Evolutionary conservation across 1,140 invertebrate species (phyloP), one percentile per base, ranked within the genome.

Genomic region (Rhysida immarginata): DNA sequence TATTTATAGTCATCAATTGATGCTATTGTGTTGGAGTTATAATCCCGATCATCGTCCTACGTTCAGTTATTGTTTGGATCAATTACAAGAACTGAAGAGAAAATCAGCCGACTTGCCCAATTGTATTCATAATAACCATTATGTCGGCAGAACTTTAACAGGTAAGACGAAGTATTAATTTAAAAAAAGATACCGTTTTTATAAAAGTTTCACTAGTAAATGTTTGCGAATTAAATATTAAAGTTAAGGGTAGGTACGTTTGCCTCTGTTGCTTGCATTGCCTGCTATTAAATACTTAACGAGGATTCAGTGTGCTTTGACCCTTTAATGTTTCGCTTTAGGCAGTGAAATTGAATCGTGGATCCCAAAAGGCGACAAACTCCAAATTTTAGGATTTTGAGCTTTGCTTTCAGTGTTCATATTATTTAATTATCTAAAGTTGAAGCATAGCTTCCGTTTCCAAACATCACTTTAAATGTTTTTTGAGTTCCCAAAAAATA

Each of bases 1-100:
- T n/a, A n/a, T n/a, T n/a, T 73, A n/a, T 62, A 89, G 86, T 42
- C 83, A 86, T 69, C 70, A 79, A 51, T 69, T 90, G 23, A 84
- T 92, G 74, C 66, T 81, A 29, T 75, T 80, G 60, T 90, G 87
- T 69, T 92, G 87, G 87, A 78, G 75, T 60, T 83, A 81, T 58
- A 75, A 77, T 59, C 79, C 84, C 0, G 79, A 81, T 58, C 76
- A 81, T 57, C 72, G 88, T 44, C 87, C 87, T 11, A 82, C 78
- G 21, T 92, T 93, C 67, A 79, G 79, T 46, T 77, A 81, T 56
- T 87, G 84, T 65, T 69, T 86, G 21, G 77, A 80, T 59, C 72
- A 79, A 16, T 71, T 90, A 41, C 73, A 77, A 14, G 69, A 71
- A 27, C 64, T 77, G 54, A 66, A 70, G 11, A 66, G 69, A 60